Evolutionary conservation across 2,797 vertebrate genomes (phyloP).

Genomic region (Alca torda): DNA sequence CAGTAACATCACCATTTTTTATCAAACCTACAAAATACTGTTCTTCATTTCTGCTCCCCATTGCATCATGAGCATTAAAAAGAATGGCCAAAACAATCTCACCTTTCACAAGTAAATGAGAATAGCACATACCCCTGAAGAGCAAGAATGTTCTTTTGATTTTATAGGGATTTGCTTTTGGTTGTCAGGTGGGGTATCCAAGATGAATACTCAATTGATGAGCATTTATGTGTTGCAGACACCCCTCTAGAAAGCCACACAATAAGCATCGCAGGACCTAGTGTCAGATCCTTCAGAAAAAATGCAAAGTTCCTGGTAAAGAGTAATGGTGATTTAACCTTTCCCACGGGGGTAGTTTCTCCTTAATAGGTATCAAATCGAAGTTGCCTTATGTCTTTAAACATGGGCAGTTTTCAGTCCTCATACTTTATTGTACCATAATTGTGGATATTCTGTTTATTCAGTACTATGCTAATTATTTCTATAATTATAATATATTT

Average conservation of each 20-base stretch:
- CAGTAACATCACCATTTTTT: background rate
- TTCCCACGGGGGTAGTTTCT: background rate
- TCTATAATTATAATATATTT: constrained; percentile 10
- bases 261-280: background rate
- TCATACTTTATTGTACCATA: background rate
- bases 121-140: background rate
- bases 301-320: background rate
- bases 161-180: background rate
- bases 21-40: background rate
- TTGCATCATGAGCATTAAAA: background rate
- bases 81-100: background rate
- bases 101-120: background rate
- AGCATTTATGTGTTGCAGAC: background rate
- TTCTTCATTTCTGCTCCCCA: background rate
- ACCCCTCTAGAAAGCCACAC: background rate
- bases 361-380: background rate
- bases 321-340: background rate
- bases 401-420: background rate
- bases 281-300: background rate
- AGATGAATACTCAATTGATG: background rate
- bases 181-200: background rate
- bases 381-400: background rate
- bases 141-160: background rate
- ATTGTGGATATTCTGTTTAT: background rate
- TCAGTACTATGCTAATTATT: background rate